Conservation (phyloP, 2,113 vertebrate genomes). For the Rhegmatorhina hoffmannsi region DNA sequence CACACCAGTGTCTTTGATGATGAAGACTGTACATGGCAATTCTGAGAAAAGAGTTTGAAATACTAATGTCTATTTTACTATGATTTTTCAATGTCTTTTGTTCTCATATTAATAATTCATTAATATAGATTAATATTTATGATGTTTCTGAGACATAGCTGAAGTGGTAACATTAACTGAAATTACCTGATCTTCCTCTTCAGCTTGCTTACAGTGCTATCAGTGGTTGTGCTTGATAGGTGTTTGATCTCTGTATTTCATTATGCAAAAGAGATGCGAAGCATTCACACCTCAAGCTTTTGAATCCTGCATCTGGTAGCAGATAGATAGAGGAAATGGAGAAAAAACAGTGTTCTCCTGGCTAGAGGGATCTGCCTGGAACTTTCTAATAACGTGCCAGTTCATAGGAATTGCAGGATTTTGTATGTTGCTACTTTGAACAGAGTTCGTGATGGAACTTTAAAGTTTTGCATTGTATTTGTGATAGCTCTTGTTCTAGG, state of each 20-base stretch:
- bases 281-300: background rate
- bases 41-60: background rate
- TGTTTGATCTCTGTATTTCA: background rate
- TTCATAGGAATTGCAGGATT: background rate
- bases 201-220: background rate
- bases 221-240: background rate
- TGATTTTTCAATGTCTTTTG: background rate
- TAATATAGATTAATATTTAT: slow-evolving; percentile 31
- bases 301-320: background rate
- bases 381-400: background rate
- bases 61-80: background rate
- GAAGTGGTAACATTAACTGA: slow-evolving; percentile 3
- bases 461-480: background rate
- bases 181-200: slow-evolving; percentile 21
- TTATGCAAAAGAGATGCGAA: background rate
- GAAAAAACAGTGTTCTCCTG: background rate
- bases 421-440: background rate
- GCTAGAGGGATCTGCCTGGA: background rate
- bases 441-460: background rate
- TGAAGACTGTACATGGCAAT: background rate
- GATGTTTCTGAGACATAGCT: background rate
- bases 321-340: background rate
- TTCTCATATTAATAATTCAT: slow-evolving; percentile 35
- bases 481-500: background rate
- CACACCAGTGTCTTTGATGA: background rate